Percentiles rank a stretch among this genome's conserved stretches.
These are phyloP conservation scores for Synergus itoensis DNA, from an alignment of 2,888 invertebrate species.

Conservation along the genomic window DNA sequence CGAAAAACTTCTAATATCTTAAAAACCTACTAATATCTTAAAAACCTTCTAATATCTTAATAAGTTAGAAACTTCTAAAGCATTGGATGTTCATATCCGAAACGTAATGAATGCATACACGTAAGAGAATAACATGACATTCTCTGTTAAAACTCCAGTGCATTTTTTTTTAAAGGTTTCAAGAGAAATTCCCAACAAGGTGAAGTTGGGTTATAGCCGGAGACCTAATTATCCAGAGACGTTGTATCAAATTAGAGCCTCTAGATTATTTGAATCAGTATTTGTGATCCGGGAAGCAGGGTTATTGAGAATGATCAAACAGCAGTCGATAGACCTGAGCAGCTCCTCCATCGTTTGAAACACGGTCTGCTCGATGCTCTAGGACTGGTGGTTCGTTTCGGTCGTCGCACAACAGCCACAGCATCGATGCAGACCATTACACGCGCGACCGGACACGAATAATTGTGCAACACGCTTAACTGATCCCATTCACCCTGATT, in stretches of 20 bases:
- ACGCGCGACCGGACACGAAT: constrained; percentile 84
- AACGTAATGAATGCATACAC: no score
- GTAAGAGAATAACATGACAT: no score
- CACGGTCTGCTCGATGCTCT: constrained; percentile 26
- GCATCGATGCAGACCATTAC: constrained; percentile 81
- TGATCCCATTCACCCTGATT: constrained; percentile 81
- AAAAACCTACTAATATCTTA: no score
- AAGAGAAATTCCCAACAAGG: no score
- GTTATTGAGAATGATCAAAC: constrained; percentile 12
- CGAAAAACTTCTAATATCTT: no score
- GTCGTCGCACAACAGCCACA: constrained; percentile 75
- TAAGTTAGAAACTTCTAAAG: no score
- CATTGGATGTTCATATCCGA: no score
- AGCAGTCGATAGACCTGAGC: constrained; percentile 15
- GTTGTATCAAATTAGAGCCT: neutral
- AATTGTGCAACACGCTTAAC: constrained; percentile 83
- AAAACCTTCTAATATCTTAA: no score
- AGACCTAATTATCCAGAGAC: neutral
- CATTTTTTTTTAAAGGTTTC: no score
- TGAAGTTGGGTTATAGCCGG: no score
- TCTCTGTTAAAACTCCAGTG: no score
- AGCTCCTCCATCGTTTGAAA: constrained; percentile 16
- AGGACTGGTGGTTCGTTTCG: constrained; percentile 51
- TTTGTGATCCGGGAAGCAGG: neutral
- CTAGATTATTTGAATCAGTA: neutral